Evolutionary conservation across 1,140 invertebrate species (phyloP), one percentile per base, ranked within the genome.

Genomic region (Drosophila pallidifrons): DNA sequence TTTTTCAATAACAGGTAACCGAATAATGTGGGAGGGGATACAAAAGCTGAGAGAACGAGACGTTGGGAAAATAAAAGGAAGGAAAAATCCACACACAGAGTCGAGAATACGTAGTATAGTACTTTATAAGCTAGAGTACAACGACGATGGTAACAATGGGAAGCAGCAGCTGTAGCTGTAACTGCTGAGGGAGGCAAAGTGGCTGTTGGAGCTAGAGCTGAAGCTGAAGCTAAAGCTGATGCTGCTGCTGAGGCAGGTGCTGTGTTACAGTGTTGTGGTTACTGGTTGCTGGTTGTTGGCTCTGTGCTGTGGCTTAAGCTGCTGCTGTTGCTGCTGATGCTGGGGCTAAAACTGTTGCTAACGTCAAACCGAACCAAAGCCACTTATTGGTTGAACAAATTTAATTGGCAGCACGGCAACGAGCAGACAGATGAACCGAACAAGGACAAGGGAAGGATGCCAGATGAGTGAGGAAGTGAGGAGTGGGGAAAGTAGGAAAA

Each of bases 371-470:
- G 54, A 69, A 75, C 20, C 67, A 79, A 79, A 72, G 74, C 68
- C 77, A 79, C 74, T 77, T 79, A 79, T 77, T 79, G 77, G 77
- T 68, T 72, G 74, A 77, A 76, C 77, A 73, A 79, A 79, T 79
- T 79, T 77, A 79, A 79, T 77, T 80, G 75, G 78, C 78, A 80
- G 65, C 75, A 80, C 20, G 69, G 69, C 69, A 64, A 74, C 64
- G 52, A 16, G 25, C 54, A 66, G 41, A 38, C 35, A 38, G 32
- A 46, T 11, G 11, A 46, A 49, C 30, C 20, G 20, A 25, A 25
- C 20, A 25, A 25, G 20, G 20, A 25, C 20, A 25, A 25, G 20
- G 20, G 20, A 25, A 25, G 20, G 20, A 25, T 25, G 20, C 20
- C 20, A 25, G 20, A 25, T 25, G 20, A 25, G 20, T 25, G 20